phyloP scores from a whole-genome alignment of 2,888 invertebrate genomes.

The Drosophila maculinotata region DNA sequence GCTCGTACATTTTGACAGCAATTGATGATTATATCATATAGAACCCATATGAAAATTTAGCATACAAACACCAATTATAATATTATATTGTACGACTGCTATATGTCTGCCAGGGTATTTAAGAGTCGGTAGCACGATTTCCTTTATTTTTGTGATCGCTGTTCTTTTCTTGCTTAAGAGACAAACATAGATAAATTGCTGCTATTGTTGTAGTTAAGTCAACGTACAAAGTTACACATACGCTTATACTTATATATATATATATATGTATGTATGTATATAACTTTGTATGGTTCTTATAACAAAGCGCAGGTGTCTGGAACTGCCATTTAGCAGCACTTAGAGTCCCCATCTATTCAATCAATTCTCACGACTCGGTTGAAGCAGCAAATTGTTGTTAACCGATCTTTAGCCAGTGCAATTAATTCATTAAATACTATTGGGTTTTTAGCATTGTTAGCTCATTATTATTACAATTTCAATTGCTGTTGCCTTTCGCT shows the following conservation, averaged over 20 bases:
- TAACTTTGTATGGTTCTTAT: too few species aligned
- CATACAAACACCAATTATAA: too few species aligned
- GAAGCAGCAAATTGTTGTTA: slow-evolving; percentile 23
- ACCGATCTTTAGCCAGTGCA: slow-evolving; percentile 6
- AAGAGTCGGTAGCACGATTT: neutral
- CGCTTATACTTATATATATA: neutral
- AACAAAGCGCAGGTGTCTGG: slow-evolving; percentile 65
- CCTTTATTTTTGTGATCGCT: slow-evolving; percentile 10
- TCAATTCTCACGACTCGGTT: slow-evolving; percentile 47
- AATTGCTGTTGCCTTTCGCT: neutral
- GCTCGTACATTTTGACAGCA: too few species aligned
- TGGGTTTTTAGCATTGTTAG: slow-evolving; percentile 18
- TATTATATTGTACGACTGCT: too few species aligned
- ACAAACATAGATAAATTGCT: slow-evolving; percentile 65
- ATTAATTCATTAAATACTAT: slow-evolving; percentile 19
- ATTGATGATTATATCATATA: too few species aligned
- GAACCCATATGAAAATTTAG: too few species aligned
- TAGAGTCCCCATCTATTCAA: slow-evolving; percentile 17
- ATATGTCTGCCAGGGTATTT: neutral
- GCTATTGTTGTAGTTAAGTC: slow-evolving; percentile 50
- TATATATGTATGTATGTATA: neutral
- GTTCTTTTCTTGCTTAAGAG: slow-evolving; percentile 39
- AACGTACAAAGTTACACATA: slow-evolving; percentile 15
- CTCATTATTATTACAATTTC: slow-evolving; percentile 7
- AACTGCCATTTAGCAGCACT: slow-evolving; percentile 57